phyloP scores from a whole-genome alignment of 2,113 vertebrate genomes.

The Asarcornis scutulata region DNA sequence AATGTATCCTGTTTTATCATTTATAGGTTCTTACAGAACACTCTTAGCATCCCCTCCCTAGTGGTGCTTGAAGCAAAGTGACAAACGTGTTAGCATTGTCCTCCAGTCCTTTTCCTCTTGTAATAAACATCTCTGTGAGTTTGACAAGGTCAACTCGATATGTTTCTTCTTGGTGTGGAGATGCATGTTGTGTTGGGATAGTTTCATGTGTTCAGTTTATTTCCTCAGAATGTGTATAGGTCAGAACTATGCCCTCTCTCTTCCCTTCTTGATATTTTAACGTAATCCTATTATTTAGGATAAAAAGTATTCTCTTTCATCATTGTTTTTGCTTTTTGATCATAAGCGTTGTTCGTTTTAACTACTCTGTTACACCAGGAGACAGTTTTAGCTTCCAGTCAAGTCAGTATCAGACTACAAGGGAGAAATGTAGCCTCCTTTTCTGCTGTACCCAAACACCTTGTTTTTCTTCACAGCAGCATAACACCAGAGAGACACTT shows the following conservation, averaged over 20 bases:
- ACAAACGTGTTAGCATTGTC: background rate
- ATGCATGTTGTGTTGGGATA: fast-evolving
- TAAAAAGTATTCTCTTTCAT: background rate
- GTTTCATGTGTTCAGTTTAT: background rate
- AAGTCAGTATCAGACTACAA: fast-evolving
- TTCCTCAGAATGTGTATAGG: background rate
- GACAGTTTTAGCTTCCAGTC: background rate
- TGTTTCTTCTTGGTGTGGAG: background rate
- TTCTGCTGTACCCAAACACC: background rate
- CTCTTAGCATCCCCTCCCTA: background rate
- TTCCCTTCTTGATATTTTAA: background rate
- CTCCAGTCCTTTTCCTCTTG: background rate
- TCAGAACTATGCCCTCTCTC: background rate
- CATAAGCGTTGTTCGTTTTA: background rate
- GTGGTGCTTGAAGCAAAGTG: background rate
- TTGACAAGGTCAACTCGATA: background rate
- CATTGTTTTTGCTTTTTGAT: background rate
- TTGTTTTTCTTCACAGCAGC: background rate
- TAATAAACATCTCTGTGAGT: background rate
- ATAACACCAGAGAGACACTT: background rate
- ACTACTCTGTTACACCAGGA: background rate
- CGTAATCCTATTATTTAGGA: background rate
- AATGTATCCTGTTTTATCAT: background rate
- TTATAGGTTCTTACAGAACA: background rate
- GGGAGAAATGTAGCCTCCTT: background rate